Conservation (phyloP, 2,888 invertebrate species). For the Torymus texanus region DNA sequence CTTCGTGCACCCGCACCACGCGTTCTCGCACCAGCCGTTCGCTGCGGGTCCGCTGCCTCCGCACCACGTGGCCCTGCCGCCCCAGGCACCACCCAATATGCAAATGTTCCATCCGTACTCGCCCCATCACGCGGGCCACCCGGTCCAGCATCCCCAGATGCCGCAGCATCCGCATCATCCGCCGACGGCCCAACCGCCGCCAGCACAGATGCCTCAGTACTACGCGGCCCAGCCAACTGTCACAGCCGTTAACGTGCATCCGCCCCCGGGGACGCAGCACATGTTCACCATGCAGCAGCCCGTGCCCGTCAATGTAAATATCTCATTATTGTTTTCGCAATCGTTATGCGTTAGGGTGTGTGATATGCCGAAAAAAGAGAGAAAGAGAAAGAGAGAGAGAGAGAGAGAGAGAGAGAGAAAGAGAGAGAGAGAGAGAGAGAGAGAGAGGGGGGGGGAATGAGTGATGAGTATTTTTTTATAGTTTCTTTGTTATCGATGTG, state of each 20-base stretch:
- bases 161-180: slow-evolving; percentile 72
- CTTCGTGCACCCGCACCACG: slow-evolving; percentile 82
- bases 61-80: slow-evolving; percentile 75
- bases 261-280: slow-evolving; percentile 72
- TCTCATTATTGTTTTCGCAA: background rate
- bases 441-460: too few relatives aligned
- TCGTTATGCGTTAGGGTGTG: too few relatives aligned
- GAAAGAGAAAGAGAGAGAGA: too few relatives aligned
- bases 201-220: slow-evolving; percentile 77
- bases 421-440: too few relatives aligned
- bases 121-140: slow-evolving; percentile 67
- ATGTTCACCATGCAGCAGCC: slow-evolving; percentile 73
- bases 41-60: slow-evolving; percentile 77
- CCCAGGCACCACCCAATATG: slow-evolving; percentile 74
- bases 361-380: too few relatives aligned
- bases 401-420: too few relatives aligned
- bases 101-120: slow-evolving; percentile 76
- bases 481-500: background rate
- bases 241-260: slow-evolving; percentile 70
- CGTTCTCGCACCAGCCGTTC: slow-evolving; percentile 73
- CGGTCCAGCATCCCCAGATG: slow-evolving; percentile 73
- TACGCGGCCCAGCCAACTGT: slow-evolving; percentile 71
- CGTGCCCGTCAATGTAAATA: slow-evolving; percentile 69
- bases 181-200: slow-evolving; percentile 73
- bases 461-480: too few relatives aligned